Evolutionary conservation across 2,888 invertebrate genomes (phyloP), one percentile per base, ranked within the genome.

Genomic region (Agonum fuliginosum): DNA sequence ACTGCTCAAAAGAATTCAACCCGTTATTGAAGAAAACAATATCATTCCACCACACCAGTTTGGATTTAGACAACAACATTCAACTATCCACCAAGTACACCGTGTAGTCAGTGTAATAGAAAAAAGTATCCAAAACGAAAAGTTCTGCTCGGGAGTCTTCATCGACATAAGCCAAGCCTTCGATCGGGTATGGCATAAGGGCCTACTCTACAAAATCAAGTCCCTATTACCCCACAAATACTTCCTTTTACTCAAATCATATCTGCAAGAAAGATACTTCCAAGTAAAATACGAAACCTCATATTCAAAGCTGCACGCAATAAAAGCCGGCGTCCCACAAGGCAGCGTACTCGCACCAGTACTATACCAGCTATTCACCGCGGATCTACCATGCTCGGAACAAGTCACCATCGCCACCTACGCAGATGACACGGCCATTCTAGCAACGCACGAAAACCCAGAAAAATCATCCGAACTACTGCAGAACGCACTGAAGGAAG

Each of bases 11-110:
- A 65, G 78, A 65, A 34, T 80, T 2, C 72, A 77, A 12, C 1
- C 17, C 37, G 20, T 67, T 19, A 74, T 79, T 2, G 34, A 69
- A 69, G 41, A n/a, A n/a, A n/a, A n/a, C n/a, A n/a, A n/a, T n/a
- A n/a, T n/a, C n/a, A n/a, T n/a, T 10, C 74, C 77, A 2, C 24
- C 71, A n/a, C 78, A 80, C 12, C 78, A 80, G 51, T 81, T 80
- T 30, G 79, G 78, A 5, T 79, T 80, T 6, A n/a, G 77, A 8
- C 48, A 78, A 14, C 27, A 78, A 10, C 78, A 80, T 17, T 37
- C 78, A 14, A 80, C 79, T 3, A 78, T 76, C 8, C 79, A 81
- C 14, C n/a, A n/a, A n/a, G n/a, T n/a, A n/a, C n/a, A n/a, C n/a
- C n/a, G n/a, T n/a, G n/a, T n/a, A n/a, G n/a, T n/a, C n/a, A n/a